Evolutionary conservation across 2,113 vertebrate genomes (phyloP).

Genomic region (Chaetorhynchus papuensis): DNA sequence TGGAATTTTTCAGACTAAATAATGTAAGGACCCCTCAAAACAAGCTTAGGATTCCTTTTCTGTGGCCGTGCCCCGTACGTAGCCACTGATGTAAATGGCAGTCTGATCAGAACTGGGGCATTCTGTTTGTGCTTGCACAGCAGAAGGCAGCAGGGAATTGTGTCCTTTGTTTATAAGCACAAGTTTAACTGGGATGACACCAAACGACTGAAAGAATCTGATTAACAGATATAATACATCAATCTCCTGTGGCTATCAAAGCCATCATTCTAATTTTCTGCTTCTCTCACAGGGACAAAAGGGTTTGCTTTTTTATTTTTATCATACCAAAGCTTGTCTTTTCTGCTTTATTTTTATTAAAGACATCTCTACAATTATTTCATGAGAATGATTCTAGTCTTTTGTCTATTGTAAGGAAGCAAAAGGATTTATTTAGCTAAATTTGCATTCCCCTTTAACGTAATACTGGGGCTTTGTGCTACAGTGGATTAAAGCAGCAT

Average conservation of each 20-base stretch:
- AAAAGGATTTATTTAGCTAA: constrained; percentile 56
- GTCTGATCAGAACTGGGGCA: not conserved
- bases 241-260: constrained; percentile 21
- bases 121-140: not conserved
- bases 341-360: not conserved
- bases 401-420: constrained; percentile 27
- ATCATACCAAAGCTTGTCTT: not conserved
- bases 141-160: not conserved
- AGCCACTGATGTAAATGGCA: not conserved
- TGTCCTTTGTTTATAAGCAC: constrained; percentile 2
- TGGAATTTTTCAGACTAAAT: not conserved
- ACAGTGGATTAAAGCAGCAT: constrained; percentile 61
- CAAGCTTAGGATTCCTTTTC: not conserved
- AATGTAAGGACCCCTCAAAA: not conserved
- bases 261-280: not conserved
- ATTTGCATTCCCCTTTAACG: constrained; percentile 36
- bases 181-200: constrained; percentile 12
- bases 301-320: not conserved
- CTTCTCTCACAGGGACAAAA: not conserved
- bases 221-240: constrained; percentile 15
- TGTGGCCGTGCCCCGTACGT: not conserved
- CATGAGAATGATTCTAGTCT: not conserved
- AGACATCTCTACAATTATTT: not conserved
- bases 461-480: constrained; percentile 63
- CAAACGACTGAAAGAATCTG: not conserved